Conservation (phyloP, 2,888 invertebrate genomes). For the Drosophila heteroneura region DNA sequence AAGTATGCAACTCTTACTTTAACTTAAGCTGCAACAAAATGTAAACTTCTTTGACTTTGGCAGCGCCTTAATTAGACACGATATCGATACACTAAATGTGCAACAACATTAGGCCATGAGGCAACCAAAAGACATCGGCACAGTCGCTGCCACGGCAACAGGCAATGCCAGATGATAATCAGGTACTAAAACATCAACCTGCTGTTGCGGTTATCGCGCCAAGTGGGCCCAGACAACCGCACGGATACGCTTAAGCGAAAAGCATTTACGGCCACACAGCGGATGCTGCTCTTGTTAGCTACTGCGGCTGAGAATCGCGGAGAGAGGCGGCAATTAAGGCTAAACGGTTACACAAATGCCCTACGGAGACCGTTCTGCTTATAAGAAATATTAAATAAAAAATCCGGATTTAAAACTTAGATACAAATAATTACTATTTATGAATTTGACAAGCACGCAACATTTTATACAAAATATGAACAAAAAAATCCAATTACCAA, state of each 20-base stretch:
- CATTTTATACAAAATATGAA: not conserved
- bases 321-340: slow-evolving; percentile 3
- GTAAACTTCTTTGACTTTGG: slow-evolving; percentile 21
- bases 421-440: not conserved
- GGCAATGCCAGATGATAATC: slow-evolving; percentile 64
- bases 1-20: slow-evolving; percentile 15
- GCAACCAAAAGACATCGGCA: slow-evolving; percentile 38
- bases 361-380: not conserved
- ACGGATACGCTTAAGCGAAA: slow-evolving; percentile 42
- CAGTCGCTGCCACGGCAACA: slow-evolving; percentile 13
- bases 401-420: not conserved
- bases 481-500: not conserved
- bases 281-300: not conserved
- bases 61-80: slow-evolving; percentile 71
- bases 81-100: slow-evolving; percentile 64
- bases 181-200: slow-evolving; percentile 62
- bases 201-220: slow-evolving; percentile 63
- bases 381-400: not conserved
- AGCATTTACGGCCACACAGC: slow-evolving; percentile 51
- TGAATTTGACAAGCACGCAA: not conserved
- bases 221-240: slow-evolving; percentile 39
- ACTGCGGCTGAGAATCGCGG: slow-evolving; percentile 5
- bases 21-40: slow-evolving; percentile 7
- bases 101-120: slow-evolving; percentile 25
- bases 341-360: not conserved